Base-by-base conservation (phyloP, 1,140 invertebrate species). In the Anoplolepis gracilipes region DNA sequence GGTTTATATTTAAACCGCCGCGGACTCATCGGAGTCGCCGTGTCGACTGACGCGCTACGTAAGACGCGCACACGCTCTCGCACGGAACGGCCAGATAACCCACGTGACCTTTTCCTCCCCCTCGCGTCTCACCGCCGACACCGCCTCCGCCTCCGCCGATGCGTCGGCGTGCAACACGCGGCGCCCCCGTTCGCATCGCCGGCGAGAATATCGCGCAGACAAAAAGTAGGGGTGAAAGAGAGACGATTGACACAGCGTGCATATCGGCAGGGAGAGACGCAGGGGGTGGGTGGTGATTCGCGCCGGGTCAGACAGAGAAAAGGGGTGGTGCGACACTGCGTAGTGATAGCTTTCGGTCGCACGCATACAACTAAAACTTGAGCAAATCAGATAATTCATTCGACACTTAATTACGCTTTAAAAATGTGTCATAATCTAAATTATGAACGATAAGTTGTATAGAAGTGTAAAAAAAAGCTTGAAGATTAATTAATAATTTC, bases 81-180 rank as follows among this genome's bases (percentile, higher is more conserved):
- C 87, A 88, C 90, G 89, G 85, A 92, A 90, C 86, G 87, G 67
- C 76, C 89, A 91, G 92, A 93, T 92, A 92, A 93, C 89, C 91
- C 91, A 92, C 91, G 91, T 92, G 93, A 94, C 91, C 92, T 89
- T 86, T 86, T 72, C 77, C 72, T 69, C 61, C 82, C 72, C 82
- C 72, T 57, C 6, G 19, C 62, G 39, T 39, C 61, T 73, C 84
- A 25, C 13, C 64, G 39, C 65, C 53, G 10, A 11, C 22, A 1
- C 25, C 61, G 59, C 22, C 19, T 16, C 16, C 22, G 78, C 28
- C 25, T 64, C 22, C 62, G 77, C 28, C 55, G 86, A 81, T 81
- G 53, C 86, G 85, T 69, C 61, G 69, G 62, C 53, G 86, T 76
- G 79, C 57, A 59, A 42, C 65, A 69, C 62, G 49, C 84, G 75